Evolutionary conservation across 2,888 invertebrate genomes (phyloP), one percentile per base, ranked within the genome.

Genomic region (Drosophila aldrichi): DNA sequence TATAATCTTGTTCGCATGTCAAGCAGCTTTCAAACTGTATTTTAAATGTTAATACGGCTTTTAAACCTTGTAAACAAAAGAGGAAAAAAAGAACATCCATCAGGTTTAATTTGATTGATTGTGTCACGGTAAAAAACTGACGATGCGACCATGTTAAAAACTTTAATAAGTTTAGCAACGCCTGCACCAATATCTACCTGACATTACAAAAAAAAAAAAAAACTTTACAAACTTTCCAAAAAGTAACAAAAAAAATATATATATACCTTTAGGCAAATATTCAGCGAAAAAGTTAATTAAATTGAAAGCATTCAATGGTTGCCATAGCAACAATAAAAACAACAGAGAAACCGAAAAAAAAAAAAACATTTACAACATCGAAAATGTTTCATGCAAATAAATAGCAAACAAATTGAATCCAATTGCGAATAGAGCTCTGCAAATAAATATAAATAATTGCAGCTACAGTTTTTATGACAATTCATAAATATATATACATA

Each of bases 271-370:
- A 41, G 32, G 48, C 63, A 63, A 70, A 77, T 66, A 63, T 63
- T 60, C 34, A 20, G 36, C 32, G 41, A 81, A 83, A 84, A 74
- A 73, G 54, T 81, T 89, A 84, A 84, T 84, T 89, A 89, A 84
- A 87, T 89, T 87, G 84, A 84, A 84, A 86, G 84, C 84, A 65
- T 71, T 76, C 59, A 71, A 54, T 64, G 67, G 70, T 63, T 60
- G 73, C 61, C 18, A 48, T 8, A 41, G 49, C 44, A 63, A 58
- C 18, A 58, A 48, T 20, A 61, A 65, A 54, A 49, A 40, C 36
- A 43, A 20, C 20, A 7, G 6, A 20, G 12, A 25, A 25, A 0
- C 25, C 6, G 7, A 14, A 22, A 58, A 34, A 40, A 43, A 32
- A 49, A 56, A 1, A 40, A 36, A 68, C 7, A 56, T 66, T 48